Percentiles rank a stretch among this genome's conserved stretches.
phyloP scores from a whole-genome alignment of 2,888 invertebrate species.

The Colostygia pectinataria region DNA sequence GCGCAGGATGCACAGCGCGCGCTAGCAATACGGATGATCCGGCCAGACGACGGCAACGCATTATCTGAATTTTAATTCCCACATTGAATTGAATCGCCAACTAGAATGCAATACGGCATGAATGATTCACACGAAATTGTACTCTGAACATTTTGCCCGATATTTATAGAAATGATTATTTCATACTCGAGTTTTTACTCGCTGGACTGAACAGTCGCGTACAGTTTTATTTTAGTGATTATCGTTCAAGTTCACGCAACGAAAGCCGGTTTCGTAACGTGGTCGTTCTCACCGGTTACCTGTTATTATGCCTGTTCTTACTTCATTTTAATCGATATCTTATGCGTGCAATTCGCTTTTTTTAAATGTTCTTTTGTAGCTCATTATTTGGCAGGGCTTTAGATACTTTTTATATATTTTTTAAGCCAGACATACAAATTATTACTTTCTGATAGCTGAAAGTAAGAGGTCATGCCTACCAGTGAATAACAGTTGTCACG shows the following conservation, averaged over 20 bases:
- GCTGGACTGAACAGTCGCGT: conserved; percentile 31
- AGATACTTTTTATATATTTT: not conserved
- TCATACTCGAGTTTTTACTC: conserved; percentile 30
- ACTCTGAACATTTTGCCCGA: conserved; percentile 30
- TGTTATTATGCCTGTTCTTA: conserved; percentile 62
- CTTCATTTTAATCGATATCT: conserved; percentile 55
- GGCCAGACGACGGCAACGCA: conserved; percentile 61
- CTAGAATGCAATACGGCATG: conserved; percentile 64
- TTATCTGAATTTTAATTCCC: conserved; percentile 73
- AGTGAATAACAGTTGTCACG: too few relatives aligned
- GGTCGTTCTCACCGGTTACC: conserved; percentile 48
- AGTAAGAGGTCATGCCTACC: too few relatives aligned
- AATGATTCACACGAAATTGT: conserved; percentile 57
- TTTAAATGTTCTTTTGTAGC: conserved; percentile 29
- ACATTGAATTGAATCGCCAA: conserved; percentile 72
- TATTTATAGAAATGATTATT: not conserved
- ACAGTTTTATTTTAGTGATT: conserved; percentile 41
- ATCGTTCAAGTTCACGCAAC: conserved; percentile 61
- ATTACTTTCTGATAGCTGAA: too few relatives aligned
- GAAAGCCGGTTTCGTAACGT: conserved; percentile 63
- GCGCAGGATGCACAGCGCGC: conserved; percentile 69
- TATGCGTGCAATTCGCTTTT: conserved; percentile 41
- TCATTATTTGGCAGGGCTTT: conserved; percentile 24
- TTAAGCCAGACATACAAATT: too few relatives aligned
- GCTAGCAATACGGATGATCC: conserved; percentile 72